A percentile compares a stretch with the other conserved stretches of the same genome.
These are phyloP conservation scores for Mastigias papua DNA, from an alignment of 30 jellyfish, hydroid and myxozoan genomes.

Conservation along the genomic window DNA sequence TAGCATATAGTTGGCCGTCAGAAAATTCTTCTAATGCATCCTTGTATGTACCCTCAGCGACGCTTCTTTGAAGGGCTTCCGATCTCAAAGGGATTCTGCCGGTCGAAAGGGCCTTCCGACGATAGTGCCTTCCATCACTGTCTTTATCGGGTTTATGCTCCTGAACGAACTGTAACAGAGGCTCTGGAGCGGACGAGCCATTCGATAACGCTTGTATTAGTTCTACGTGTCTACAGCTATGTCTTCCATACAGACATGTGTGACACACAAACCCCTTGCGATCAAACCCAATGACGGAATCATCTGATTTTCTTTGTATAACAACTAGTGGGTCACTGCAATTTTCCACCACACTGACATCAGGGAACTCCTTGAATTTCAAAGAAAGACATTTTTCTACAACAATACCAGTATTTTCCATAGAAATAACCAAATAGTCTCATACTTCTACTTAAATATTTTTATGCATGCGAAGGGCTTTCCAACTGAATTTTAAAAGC, in stretches of 20 bases:
- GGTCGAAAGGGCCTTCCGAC: background rate
- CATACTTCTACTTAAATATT: too few species aligned
- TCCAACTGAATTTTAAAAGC: too few species aligned
- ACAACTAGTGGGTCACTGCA: too few species aligned
- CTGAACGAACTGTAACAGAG: background rate
- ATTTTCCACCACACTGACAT: too few species aligned
- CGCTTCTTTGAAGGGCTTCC: background rate
- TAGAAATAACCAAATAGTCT: too few species aligned
- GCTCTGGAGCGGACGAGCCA: background rate
- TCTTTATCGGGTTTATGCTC: background rate
- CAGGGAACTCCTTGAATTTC: too few species aligned
- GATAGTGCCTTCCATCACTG: background rate
- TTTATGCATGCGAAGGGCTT: too few species aligned
- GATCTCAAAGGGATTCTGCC: background rate
- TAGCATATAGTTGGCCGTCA: too few species aligned
- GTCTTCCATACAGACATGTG: slow-evolving; percentile 24
- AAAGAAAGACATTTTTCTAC: too few species aligned
- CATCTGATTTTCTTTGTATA: too few species aligned
- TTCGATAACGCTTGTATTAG: background rate
- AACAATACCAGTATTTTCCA: too few species aligned
- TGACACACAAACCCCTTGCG: slow-evolving; percentile 8
- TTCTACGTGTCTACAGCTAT: background rate
- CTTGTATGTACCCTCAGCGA: background rate
- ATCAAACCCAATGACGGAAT: slow-evolving; percentile 22
- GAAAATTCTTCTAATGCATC: too few species aligned